A percentile compares a stretch with the other conserved stretches of the same genome.
Evolutionary conservation across 2,113 vertebrate genomes (phyloP).

Genomic region (Setophaga kirtlandii): DNA sequence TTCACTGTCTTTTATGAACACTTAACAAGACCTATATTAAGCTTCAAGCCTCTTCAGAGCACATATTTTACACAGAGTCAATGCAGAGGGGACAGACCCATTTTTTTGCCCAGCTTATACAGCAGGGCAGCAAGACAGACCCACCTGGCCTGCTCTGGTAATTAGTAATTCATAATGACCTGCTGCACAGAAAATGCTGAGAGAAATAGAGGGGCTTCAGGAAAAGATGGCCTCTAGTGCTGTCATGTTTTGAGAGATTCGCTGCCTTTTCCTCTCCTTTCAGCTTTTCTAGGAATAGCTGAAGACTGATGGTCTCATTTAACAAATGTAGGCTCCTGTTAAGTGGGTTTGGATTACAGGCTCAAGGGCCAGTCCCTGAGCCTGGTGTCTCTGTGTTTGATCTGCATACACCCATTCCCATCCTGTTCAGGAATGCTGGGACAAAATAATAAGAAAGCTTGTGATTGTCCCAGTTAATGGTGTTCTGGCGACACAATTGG

Average conservation of each 20-base stretch:
- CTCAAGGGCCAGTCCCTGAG: not conserved
- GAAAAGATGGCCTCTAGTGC: not conserved
- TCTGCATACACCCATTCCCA: not conserved
- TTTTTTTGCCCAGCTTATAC: not conserved
- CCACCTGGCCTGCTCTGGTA: not conserved
- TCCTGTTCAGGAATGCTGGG: not conserved
- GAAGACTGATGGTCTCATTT: not conserved
- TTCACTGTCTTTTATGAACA: slow-evolving; percentile 26
- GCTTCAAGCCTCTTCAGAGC: slow-evolving; percentile 16
- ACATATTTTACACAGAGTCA: not conserved
- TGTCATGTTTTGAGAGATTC: not conserved
- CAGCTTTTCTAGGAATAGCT: not conserved
- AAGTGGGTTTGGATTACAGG: not conserved
- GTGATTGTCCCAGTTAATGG: not conserved
- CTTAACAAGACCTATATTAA: slow-evolving; percentile 44
- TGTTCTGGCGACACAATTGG: not conserved
- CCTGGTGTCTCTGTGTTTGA: not conserved
- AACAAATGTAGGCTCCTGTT: not conserved
- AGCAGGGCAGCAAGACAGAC: not conserved
- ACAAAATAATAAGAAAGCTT: not conserved
- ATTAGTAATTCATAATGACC: slow-evolving; percentile 25
- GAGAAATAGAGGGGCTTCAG: not conserved
- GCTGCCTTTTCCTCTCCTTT: not conserved
- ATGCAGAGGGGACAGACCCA: not conserved
- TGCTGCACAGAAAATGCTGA: not conserved